Evolutionary conservation across 2,113 vertebrate species (phyloP).

Genomic region (Podilymbus podiceps): DNA sequence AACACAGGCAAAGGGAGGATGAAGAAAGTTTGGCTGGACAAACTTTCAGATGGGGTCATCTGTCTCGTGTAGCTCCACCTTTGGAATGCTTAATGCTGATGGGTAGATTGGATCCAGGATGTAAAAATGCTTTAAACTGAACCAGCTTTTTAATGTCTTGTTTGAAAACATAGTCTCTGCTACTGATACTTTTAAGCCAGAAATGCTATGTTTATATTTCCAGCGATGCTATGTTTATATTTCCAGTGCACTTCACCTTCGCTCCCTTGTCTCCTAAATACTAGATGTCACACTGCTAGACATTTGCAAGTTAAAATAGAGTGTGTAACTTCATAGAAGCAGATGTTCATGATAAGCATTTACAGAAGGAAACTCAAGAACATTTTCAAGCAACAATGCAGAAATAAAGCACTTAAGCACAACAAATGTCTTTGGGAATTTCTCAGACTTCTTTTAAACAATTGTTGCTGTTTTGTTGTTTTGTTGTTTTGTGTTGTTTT

Average conservation of each 20-base stretch:
- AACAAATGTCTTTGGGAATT: conserved; percentile 3
- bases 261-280: rapidly evolving
- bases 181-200: background rate
- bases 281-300: background rate
- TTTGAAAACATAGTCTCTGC: background rate
- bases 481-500: background rate
- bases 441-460: conserved; percentile 24
- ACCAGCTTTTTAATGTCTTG: background rate
- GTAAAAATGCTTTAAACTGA: background rate
- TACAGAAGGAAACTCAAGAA: background rate
- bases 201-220: background rate
- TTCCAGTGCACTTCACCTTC: background rate
- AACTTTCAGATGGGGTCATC: background rate
- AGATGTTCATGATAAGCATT: background rate
- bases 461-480: background rate
- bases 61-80: background rate
- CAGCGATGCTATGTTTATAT: background rate
- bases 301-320: background rate
- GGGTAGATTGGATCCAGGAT: background rate
- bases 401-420: background rate
- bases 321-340: background rate
- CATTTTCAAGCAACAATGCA: background rate
- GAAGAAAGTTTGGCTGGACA: background rate
- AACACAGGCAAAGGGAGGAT: background rate
- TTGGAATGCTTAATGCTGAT: background rate